Percentiles rank a stretch among this genome's conserved stretches.
Evolutionary conservation across 2,888 invertebrate genomes (phyloP).

Genomic region (Anodontia alba): DNA sequence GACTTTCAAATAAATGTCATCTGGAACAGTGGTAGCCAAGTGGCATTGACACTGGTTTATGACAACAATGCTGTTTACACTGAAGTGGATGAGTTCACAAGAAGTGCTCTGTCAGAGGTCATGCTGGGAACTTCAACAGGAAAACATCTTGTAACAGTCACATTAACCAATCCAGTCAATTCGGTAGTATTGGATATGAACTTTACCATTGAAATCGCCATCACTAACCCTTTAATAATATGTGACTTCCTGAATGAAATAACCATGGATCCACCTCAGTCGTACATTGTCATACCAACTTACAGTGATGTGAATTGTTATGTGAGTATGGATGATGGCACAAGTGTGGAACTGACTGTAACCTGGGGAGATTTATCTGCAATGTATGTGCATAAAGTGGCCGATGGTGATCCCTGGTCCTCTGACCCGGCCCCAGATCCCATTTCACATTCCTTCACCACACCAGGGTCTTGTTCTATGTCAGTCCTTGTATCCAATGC

Average conservation of each 20-base stretch:
- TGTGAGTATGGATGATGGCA: conserved; percentile 29
- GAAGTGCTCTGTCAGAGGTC: conserved; percentile 20
- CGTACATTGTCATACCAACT: conserved; percentile 56
- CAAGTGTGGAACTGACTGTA: conserved; percentile 27
- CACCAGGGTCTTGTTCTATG: conserved; percentile 61
- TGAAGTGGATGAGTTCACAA: background rate
- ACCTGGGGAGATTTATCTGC: conserved; percentile 45
- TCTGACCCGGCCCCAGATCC: conserved; percentile 21
- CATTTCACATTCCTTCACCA: conserved; percentile 56
- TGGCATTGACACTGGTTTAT: conserved; percentile 59
- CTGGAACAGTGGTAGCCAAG: conserved; percentile 63
- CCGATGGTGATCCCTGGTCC: conserved; percentile 40
- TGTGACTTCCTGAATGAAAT: conserved; percentile 31
- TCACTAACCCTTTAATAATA: conserved; percentile 36
- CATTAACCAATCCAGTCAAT: conserved; percentile 32
- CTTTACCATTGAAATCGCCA: conserved; percentile 63
- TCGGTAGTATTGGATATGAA: conserved; percentile 3
- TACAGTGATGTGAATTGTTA: conserved; percentile 48
- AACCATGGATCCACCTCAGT: conserved; percentile 9
- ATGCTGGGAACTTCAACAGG: conserved; percentile 25
- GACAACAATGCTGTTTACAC: conserved; percentile 40
- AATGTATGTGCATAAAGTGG: conserved; percentile 10
- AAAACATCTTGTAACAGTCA: conserved; percentile 25
- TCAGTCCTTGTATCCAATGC: conserved; percentile 61
- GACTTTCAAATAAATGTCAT: conserved; percentile 58